phyloP scores from a whole-genome alignment of 2,888 invertebrate genomes.

The Lasius fuliginosus region DNA sequence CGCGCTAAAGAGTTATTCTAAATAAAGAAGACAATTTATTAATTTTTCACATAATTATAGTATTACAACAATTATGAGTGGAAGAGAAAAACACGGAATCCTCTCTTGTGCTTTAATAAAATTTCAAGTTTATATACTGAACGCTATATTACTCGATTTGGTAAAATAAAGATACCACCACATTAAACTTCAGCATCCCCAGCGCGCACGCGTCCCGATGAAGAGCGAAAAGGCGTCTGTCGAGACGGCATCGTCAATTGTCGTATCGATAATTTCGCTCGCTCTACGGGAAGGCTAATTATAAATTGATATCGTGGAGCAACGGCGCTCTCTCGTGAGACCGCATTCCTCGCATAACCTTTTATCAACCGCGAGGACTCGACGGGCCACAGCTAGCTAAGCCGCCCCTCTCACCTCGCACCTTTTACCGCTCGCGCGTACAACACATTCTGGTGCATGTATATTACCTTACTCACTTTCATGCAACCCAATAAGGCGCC shows the following conservation, averaged over 20 bases:
- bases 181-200: slow-evolving; percentile 10
- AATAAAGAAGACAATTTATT: neutral
- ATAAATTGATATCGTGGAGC: slow-evolving; percentile 79
- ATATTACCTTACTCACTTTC: slow-evolving; percentile 81
- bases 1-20: neutral
- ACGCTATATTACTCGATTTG: neutral
- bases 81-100: neutral
- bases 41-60: neutral
- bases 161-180: neutral
- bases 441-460: slow-evolving; percentile 79
- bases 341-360: slow-evolving; percentile 84
- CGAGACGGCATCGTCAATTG: slow-evolving; percentile 10
- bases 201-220: neutral
- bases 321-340: slow-evolving; percentile 80
- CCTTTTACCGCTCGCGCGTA: slow-evolving; percentile 79
- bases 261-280: slow-evolving; percentile 36
- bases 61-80: neutral
- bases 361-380: slow-evolving; percentile 82
- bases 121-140: neutral
- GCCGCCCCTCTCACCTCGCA: slow-evolving; percentile 66
- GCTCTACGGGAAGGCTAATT: slow-evolving; percentile 54
- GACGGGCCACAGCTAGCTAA: slow-evolving; percentile 68
- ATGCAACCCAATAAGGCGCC: slow-evolving; percentile 77
- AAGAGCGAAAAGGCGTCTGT: neutral
- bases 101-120: neutral